Evolutionary conservation across 2,113 vertebrate genomes (phyloP).

Genomic region (Stigmatopora nigra): DNA sequence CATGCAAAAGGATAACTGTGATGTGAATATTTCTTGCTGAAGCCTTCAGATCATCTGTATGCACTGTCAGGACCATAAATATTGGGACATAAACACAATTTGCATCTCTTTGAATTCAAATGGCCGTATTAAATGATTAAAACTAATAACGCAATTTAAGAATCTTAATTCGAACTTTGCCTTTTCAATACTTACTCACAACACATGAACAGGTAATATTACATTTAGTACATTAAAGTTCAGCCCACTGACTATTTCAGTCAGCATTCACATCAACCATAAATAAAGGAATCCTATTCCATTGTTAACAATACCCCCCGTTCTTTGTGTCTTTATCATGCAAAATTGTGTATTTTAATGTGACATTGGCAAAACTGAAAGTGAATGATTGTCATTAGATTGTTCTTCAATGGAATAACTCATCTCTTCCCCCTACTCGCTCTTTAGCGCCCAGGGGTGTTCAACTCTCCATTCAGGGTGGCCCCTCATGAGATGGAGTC

Average conservation of each 20-base stretch:
- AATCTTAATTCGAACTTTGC: no score
- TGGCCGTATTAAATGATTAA: no score
- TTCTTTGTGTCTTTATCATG: background rate
- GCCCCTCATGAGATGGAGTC: constrained; percentile 82
- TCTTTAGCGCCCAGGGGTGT: constrained; percentile 80
- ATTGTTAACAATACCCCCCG: background rate
- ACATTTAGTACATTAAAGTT: background rate
- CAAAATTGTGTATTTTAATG: background rate
- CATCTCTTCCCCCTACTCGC: constrained; percentile 19
- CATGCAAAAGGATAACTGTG: constrained; percentile 53
- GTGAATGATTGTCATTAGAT: background rate
- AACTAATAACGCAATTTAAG: no score
- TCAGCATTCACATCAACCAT: background rate
- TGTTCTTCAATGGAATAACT: background rate
- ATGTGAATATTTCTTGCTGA: constrained; percentile 62
- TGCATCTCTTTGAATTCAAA: no score
- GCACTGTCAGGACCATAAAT: constrained; percentile 1
- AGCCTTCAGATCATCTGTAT: constrained; percentile 32
- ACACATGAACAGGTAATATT: background rate
- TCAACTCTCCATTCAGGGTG: constrained; percentile 82
- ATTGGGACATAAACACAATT: no score
- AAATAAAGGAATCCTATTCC: background rate
- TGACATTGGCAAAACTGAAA: background rate
- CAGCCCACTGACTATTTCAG: background rate
- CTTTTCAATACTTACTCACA: no score